phyloP scores from a whole-genome alignment of 2,797 vertebrate genomes.

The Chiloscyllium punctatum region DNA sequence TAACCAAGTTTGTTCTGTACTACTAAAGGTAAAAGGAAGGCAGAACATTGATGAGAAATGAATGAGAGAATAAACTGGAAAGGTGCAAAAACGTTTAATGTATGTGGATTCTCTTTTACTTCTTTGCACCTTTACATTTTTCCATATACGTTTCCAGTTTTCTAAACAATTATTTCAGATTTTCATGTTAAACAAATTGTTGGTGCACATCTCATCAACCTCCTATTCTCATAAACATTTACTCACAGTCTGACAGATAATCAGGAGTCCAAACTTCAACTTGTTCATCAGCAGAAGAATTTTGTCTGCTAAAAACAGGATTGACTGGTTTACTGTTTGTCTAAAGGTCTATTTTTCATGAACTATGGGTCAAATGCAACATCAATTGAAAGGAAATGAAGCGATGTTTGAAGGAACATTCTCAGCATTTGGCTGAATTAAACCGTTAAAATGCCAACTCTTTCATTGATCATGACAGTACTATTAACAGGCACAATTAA shows the following conservation, averaged over 20 bases:
- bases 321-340: neutral
- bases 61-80: neutral
- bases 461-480: neutral
- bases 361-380: neutral
- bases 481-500: neutral
- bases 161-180: neutral
- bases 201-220: neutral
- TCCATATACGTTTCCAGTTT: neutral
- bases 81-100: neutral
- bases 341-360: neutral
- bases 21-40: neutral
- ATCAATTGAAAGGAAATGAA: neutral
- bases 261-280: neutral
- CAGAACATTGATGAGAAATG: neutral
- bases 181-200: neutral
- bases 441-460: neutral
- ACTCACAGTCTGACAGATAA: neutral
- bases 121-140: neutral
- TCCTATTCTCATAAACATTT: neutral
- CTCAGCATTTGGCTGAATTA: neutral
- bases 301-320: neutral
- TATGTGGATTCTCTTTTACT: neutral
- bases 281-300: neutral
- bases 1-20: too few relatives aligned
- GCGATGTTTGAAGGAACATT: slow-evolving; percentile 1